These are phyloP conservation scores for Megaceryle maxima DNA, from an alignment of 2,113 vertebrate genomes.

Conservation along the genomic window DNA sequence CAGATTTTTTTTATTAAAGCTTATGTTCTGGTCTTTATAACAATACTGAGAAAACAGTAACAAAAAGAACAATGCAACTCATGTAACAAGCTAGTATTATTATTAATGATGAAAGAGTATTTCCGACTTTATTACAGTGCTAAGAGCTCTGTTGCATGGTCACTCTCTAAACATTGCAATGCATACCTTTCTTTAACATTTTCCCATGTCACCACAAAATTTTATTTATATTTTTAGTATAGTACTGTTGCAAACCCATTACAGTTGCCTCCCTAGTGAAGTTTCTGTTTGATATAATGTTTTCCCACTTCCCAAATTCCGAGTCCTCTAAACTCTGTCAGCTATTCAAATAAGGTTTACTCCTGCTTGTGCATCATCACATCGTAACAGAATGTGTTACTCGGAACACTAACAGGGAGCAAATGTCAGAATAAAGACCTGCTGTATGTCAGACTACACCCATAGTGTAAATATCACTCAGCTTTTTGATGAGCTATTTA, in stretches of 20 bases:
- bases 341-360: not conserved
- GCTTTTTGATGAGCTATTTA: not conserved
- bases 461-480: fast-evolving
- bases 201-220: not conserved
- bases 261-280: not conserved
- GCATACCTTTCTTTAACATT: not conserved
- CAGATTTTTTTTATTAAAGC: not conserved
- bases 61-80: not conserved
- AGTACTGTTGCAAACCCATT: not conserved
- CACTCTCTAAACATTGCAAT: not conserved
- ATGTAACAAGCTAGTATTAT: not conserved
- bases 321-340: not conserved
- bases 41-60: not conserved
- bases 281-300: not conserved
- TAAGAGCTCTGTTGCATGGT: not conserved
- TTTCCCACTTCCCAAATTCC: not conserved
- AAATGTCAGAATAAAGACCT: not conserved
- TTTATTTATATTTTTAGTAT: not conserved
- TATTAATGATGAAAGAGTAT: not conserved
- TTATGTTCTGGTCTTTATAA: not conserved
- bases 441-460: not conserved
- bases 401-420: not conserved
- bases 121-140: no score
- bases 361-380: not conserved
- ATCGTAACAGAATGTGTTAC: not conserved